These are phyloP conservation scores for Tachystola acroxantha DNA, from an alignment of 2,888 invertebrate species.

Conservation along the genomic window DNA sequence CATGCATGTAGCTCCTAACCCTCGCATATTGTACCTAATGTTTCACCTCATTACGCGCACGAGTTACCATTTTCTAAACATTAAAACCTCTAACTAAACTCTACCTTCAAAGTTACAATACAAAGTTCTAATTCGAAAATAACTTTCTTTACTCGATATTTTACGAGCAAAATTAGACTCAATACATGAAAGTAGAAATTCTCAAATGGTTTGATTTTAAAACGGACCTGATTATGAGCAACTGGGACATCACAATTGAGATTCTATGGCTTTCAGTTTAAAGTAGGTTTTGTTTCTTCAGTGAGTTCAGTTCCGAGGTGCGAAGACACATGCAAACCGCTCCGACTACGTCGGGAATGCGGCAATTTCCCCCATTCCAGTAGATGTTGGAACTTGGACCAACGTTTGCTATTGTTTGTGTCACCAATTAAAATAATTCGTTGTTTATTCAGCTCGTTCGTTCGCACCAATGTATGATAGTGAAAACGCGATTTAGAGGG, in stretches of 20 bases:
- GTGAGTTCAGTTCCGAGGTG: neutral
- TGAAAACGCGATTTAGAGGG: no score
- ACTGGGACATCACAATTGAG: neutral
- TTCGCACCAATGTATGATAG: no score
- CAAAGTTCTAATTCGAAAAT: no score
- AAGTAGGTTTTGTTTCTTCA: neutral
- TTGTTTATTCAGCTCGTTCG: no score
- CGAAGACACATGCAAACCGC: slow-evolving; percentile 19
- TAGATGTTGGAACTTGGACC: slow-evolving; percentile 39
- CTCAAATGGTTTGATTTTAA: neutral
- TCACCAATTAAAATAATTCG: slow-evolving; percentile 63
- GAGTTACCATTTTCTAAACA: slow-evolving; percentile 33
- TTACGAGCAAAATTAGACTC: slow-evolving; percentile 57
- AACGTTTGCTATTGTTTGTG: slow-evolving; percentile 57
- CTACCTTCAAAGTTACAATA: slow-evolving; percentile 15
- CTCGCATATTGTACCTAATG: no score
- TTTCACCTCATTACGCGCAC: slow-evolving; percentile 67
- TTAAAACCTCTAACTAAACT: slow-evolving; percentile 11
- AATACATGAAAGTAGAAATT: slow-evolving; percentile 50
- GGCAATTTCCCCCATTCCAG: slow-evolving; percentile 64
- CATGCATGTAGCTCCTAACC: neutral
- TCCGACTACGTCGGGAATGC: slow-evolving; percentile 45
- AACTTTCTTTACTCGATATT: slow-evolving; percentile 11
- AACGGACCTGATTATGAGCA: neutral
- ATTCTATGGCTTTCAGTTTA: neutral